A percentile compares a stretch with the other conserved stretches of the same genome.
phyloP scores from a whole-genome alignment of 2,113 vertebrate genomes.

The Erythrolamprus reginae region DNA sequence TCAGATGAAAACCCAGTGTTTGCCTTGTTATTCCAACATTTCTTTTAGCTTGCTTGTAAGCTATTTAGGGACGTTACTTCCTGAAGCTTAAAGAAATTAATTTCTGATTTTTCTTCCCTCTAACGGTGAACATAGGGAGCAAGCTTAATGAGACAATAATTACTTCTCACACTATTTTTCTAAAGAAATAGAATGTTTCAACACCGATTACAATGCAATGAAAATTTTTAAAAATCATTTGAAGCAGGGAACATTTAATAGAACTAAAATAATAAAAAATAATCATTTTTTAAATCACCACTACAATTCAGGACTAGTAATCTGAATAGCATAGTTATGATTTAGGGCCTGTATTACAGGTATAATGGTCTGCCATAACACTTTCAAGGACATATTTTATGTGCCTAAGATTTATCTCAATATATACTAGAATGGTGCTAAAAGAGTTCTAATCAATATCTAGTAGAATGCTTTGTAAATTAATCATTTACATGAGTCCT shows the following conservation, averaged over 20 bases:
- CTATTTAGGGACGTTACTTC: neutral
- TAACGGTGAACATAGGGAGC: constrained; percentile 32
- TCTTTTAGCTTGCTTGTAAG: constrained; percentile 1
- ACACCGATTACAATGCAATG: constrained; percentile 21
- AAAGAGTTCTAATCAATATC: neutral
- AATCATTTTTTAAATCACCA: neutral
- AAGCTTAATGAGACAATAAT: constrained; percentile 33
- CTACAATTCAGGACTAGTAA: neutral
- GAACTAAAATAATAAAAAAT: neutral
- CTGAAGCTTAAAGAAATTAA: constrained; percentile 16
- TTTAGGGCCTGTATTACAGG: neutral
- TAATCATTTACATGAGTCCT: neutral
- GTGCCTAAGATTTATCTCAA: neutral
- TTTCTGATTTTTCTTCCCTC: constrained; percentile 20
- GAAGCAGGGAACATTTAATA: constrained; percentile 18
- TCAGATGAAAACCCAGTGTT: neutral
- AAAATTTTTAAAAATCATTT: constrained; percentile 16
- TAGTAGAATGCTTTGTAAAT: neutral
- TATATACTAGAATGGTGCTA: neutral
- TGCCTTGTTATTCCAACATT: constrained; percentile 1
- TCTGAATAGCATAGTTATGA: neutral
- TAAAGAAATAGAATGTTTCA: neutral
- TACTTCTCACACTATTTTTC: constrained; percentile 21
- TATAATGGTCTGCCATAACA: neutral
- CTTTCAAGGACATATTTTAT: neutral